These are phyloP conservation scores for Chamaetylas fuelleborni DNA, from an alignment of 2,113 vertebrate species.

Conservation along the genomic window DNA sequence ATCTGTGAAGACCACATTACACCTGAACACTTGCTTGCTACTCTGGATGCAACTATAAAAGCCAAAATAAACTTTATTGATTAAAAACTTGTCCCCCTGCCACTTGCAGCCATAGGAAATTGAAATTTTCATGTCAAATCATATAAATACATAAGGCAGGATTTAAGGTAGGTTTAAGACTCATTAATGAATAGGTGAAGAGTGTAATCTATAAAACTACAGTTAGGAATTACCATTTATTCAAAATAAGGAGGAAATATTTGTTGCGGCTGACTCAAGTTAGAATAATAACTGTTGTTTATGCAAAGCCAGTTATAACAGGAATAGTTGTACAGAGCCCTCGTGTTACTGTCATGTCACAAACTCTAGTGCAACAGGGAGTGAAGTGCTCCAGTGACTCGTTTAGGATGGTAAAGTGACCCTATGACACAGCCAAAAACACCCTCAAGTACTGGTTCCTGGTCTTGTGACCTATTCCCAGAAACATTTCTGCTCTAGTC, in stretches of 20 bases:
- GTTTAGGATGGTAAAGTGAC: background rate
- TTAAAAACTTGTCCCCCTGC: conserved; percentile 44
- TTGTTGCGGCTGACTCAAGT: background rate
- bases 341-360: background rate
- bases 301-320: background rate
- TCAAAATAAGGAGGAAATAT: background rate
- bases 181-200: background rate
- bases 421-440: background rate
- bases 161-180: background rate
- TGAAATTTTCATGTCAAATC: background rate
- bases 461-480: background rate
- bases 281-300: background rate
- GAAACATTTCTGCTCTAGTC: background rate
- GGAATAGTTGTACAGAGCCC: background rate
- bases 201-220: background rate
- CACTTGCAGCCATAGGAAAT: background rate
- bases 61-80: conserved; percentile 80
- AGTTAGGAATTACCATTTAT: background rate
- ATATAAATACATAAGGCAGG: background rate
- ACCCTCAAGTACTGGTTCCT: background rate
- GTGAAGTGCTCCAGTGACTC: background rate
- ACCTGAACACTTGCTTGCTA: conserved; percentile 60
- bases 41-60: conserved; percentile 71
- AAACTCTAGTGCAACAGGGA: background rate
- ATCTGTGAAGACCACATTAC: conserved; percentile 75